phyloP scores from a whole-genome alignment of 92 coral and sea anemone genomes.

The Epizoanthus stellaris region DNA sequence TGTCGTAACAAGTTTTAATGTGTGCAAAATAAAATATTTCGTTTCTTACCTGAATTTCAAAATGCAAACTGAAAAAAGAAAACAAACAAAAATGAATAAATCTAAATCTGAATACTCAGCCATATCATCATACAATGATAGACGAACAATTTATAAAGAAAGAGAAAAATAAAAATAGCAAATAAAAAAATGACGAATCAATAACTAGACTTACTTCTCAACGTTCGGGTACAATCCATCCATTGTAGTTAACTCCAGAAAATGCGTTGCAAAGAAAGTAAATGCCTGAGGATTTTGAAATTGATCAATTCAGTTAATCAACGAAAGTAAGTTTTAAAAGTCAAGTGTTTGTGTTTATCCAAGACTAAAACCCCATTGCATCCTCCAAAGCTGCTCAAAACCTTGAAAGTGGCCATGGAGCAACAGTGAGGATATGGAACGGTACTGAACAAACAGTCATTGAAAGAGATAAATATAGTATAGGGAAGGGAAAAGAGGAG shows the following conservation, averaged over 20 bases:
- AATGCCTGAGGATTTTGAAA: slow-evolving; percentile 72
- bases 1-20: too few species aligned
- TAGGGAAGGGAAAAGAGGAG: too few species aligned
- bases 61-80: slow-evolving; percentile 76
- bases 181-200: background rate
- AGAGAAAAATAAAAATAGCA: background rate
- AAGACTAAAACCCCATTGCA: too few species aligned
- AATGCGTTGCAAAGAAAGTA: slow-evolving; percentile 97
- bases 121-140: background rate
- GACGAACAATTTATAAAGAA: background rate
- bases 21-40: background rate
- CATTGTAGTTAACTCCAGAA: slow-evolving; percentile 88
- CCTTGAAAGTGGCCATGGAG: too few species aligned
- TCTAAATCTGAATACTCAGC: too few species aligned
- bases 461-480: too few species aligned
- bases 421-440: too few species aligned
- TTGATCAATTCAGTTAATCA: too few species aligned
- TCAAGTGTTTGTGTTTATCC: too few species aligned
- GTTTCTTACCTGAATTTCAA: slow-evolving; percentile 87
- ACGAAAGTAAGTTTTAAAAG: too few species aligned
- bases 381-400: too few species aligned
- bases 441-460: too few species aligned
- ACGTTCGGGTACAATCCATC: slow-evolving; percentile 94
- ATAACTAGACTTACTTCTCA: slow-evolving; percentile 83
- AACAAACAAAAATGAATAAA: background rate